Base-by-base conservation (phyloP, 2,888 invertebrate species). In the Chelonus formosanus region DNA sequence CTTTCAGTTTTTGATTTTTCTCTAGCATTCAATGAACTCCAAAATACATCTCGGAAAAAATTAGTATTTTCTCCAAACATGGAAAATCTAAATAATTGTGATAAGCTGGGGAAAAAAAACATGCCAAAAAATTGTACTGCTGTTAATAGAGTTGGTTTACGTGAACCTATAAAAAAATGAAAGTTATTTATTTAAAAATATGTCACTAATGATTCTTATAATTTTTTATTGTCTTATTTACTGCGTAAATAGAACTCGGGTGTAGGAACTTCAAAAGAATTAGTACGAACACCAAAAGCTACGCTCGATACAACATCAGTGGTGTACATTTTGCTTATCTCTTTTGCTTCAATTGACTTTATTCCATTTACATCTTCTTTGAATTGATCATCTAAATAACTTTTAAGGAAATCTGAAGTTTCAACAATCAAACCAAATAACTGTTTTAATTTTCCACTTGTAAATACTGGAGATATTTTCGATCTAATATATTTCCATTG, bases 391-490 rank as follows among this genome's bases (percentile, higher is more conserved):
- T 70, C 61, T 5, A 81, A 68, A 55, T 74, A 71, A 2, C 68
- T 70, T 2, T 66, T 71, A 69, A 79, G 70, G 3, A 71, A 70
- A 5, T 75, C 69, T 0, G 83, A 77, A 31, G 83, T 84, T 61
- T 85, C 81, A 3, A 78, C 72, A 73, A 87, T 84, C 4, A 86
- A 75, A 2, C 78, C 72, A 59, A 86, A 85, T 80, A 88, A 84
- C 52, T 74, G 80, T 73, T 87, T 88, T 43, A 88, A 76, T 75
- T 88, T 89, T 32, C 86, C 87, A 0, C 86, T 85, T 0, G 87
- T 86, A 73, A 89, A 89, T 0, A 85, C 84, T 0, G 88, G 87
- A 0, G 87, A 85, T 55, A 89, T 66, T 73, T 87, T 87, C 0
- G 79, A 72, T 45, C 88, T 78, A 20, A 86, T 73, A 44, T 75